phyloP scores from a whole-genome alignment of 1,140 invertebrate species.

The Calosoma granatense region DNA sequence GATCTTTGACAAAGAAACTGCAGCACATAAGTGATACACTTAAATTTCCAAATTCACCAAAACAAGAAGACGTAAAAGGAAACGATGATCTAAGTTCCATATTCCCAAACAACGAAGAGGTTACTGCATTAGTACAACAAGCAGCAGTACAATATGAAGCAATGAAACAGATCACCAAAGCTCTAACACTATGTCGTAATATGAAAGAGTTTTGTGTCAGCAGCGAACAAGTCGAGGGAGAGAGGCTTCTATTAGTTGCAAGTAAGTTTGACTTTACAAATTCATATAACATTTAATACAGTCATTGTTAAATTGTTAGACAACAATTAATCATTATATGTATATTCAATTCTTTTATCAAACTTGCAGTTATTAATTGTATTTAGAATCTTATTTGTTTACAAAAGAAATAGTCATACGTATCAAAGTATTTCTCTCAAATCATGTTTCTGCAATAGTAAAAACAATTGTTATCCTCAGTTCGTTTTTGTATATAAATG shows the following conservation, averaged over 20 bases:
- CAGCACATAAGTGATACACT: conserved; percentile 1
- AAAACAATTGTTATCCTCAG: too few species aligned
- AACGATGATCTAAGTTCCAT: conserved; percentile 2
- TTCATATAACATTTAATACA: not conserved
- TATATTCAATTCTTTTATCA: too few species aligned
- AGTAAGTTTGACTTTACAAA: conserved; percentile 27
- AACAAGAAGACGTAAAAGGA: conserved; percentile 13
- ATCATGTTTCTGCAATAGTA: too few species aligned
- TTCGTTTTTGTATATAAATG: too few species aligned
- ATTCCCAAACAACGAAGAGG: conserved; percentile 13
- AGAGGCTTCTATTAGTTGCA: conserved; percentile 34
- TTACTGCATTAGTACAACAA: conserved; percentile 27
- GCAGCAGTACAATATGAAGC: conserved; percentile 32
- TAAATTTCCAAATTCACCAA: conserved; percentile 12
- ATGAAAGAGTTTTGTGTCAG: conserved; percentile 31
- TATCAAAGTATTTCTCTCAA: too few species aligned
- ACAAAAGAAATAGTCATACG: too few species aligned
- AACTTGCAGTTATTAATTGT: too few species aligned
- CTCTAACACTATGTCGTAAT: conserved; percentile 31
- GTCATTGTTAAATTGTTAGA: not conserved
- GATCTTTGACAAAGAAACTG: not conserved
- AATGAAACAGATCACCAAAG: conserved; percentile 36
- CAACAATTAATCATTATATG: not conserved
- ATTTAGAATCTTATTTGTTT: too few species aligned
- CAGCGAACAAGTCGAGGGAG: conserved; percentile 35